Evolutionary conservation across 2,797 vertebrate genomes (phyloP).

Genomic region (Morus bassanus): DNA sequence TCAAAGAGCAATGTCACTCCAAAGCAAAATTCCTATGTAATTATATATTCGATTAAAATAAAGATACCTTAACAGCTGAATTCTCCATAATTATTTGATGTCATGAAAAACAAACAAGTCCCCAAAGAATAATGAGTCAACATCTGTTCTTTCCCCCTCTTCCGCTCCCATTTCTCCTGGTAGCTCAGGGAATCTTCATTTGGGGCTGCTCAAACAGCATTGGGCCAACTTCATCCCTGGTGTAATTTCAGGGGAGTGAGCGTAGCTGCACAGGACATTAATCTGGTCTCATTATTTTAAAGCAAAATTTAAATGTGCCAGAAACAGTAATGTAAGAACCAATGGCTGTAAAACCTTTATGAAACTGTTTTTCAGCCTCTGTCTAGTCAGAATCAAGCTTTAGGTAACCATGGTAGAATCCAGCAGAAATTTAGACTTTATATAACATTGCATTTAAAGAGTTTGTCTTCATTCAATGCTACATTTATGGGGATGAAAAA

Average conservation of each 20-base stretch:
- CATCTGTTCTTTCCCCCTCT: neutral
- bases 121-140: slow-evolving; percentile 1
- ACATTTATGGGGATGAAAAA: neutral
- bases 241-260: neutral
- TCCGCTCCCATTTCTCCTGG: neutral
- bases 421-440: neutral
- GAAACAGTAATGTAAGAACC: neutral
- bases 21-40: neutral
- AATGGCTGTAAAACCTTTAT: neutral
- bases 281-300: neutral
- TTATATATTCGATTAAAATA: slow-evolving; percentile 17
- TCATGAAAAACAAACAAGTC: neutral
- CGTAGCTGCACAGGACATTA: neutral
- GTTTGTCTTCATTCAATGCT: neutral
- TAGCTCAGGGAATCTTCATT: neutral
- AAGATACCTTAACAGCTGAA: neutral
- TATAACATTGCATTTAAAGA: neutral
- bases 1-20: neutral
- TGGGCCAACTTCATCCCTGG: neutral
- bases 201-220: neutral
- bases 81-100: neutral
- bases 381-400: neutral
- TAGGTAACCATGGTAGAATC: neutral
- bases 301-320: neutral
- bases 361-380: neutral